Evolutionary conservation across 64 coral and sea anemone species (phyloP).

Genomic region (Actinia equina): DNA sequence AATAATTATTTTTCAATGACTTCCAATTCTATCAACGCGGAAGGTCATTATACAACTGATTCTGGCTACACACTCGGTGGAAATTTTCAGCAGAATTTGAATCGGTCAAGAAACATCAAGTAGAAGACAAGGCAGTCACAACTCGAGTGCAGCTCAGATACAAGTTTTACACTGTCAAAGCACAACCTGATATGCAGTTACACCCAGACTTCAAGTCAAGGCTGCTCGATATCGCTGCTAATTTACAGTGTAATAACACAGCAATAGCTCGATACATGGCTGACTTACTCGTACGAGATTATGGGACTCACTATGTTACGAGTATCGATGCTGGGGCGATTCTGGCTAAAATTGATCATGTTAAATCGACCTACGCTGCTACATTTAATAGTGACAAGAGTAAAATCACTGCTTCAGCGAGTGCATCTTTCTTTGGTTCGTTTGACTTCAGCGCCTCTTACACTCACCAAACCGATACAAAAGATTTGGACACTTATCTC

Average conservation of each 20-base stretch:
- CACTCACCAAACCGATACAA: constrained; percentile 10
- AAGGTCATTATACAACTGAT: constrained; percentile 22
- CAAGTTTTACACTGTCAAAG: constrained; percentile 57
- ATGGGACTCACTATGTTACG: constrained; percentile 81
- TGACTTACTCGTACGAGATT: constrained; percentile 73
- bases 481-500: constrained; percentile 59
- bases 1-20: constrained; percentile 78
- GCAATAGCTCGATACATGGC: constrained; percentile 62
- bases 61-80: constrained; percentile 25
- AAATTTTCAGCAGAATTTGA: constrained; percentile 61
- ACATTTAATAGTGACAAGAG: constrained; percentile 43
- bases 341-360: constrained; percentile 75
- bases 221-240: constrained; percentile 72
- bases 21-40: constrained; percentile 55
- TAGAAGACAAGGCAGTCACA: constrained; percentile 80
- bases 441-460: constrained; percentile 18
- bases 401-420: constrained; percentile 73
- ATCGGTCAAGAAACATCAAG: constrained; percentile 82
- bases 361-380: constrained; percentile 39
- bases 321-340: constrained; percentile 76
- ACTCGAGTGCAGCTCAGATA: constrained; percentile 79
- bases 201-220: constrained; percentile 78
- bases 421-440: constrained; percentile 49
- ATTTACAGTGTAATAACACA: constrained; percentile 84
- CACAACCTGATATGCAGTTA: constrained; percentile 60